phyloP scores from a whole-genome alignment of 2,888 invertebrate species.

The Drosophila paramelanica region DNA sequence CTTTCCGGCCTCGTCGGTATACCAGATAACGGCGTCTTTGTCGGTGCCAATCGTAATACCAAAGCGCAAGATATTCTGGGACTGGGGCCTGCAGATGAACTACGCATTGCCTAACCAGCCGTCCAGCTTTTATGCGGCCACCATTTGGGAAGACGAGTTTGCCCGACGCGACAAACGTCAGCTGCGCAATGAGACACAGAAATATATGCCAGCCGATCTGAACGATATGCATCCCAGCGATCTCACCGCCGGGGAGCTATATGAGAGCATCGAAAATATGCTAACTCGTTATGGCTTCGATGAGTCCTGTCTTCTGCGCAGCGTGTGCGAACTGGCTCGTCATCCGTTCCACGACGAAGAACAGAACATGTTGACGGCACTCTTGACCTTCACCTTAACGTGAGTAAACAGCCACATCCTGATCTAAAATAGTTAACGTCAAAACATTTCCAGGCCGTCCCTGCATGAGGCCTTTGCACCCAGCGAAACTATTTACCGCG shows the following conservation, averaged over 20 bases:
- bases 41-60: constrained; percentile 75
- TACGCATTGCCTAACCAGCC: constrained; percentile 72
- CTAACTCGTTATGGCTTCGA: constrained; percentile 86
- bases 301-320: constrained; percentile 88
- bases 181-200: constrained; percentile 44
- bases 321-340: constrained; percentile 89
- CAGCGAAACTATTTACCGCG: constrained; percentile 84
- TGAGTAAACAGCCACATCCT: constrained; percentile 83
- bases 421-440: background rate
- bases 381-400: constrained; percentile 89
- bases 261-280: constrained; percentile 65
- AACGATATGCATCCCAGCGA: constrained; percentile 58
- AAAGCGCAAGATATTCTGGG: constrained; percentile 74
- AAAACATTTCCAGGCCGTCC: constrained; percentile 85
- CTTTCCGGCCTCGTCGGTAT: constrained; percentile 56
- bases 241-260: constrained; percentile 76
- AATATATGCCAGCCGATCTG: constrained; percentile 41
- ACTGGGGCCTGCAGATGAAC: constrained; percentile 82
- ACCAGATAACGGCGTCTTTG: constrained; percentile 73
- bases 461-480: constrained; percentile 87
- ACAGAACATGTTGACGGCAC: constrained; percentile 88
- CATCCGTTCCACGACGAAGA: constrained; percentile 86
- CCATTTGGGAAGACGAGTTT: constrained; percentile 73
- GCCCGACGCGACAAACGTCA: constrained; percentile 43
- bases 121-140: constrained; percentile 70